Conservation (phyloP, 2,888 invertebrate species). For the Meta bourneti region DNA sequence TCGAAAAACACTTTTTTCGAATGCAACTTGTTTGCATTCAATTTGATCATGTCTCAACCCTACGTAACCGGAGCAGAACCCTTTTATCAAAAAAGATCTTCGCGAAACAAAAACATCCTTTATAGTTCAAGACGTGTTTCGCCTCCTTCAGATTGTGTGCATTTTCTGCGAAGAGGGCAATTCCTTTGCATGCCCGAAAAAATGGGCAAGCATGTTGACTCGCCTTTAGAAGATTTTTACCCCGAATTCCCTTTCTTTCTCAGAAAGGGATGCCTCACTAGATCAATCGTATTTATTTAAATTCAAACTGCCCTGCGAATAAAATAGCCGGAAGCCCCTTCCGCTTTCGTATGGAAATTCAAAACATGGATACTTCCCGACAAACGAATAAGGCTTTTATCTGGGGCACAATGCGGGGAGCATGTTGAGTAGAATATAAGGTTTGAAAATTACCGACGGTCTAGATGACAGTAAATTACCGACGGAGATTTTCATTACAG, state of each 20-base stretch:
- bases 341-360: not conserved
- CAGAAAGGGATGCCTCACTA: not conserved
- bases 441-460: no score
- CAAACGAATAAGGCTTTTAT: no score
- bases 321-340: not conserved
- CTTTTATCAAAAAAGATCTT: not conserved
- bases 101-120: not conserved
- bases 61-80: not conserved
- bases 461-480: no score
- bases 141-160: not conserved
- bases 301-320: not conserved
- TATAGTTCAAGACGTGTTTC: not conserved
- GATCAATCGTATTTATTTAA: not conserved
- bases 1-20: no score
- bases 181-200: not conserved
- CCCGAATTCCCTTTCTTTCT: not conserved
- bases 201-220: not conserved
- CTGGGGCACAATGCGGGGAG: no score
- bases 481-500: no score
- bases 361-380: no score
- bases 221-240: not conserved
- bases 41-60: not conserved
- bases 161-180: not conserved
- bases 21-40: not conserved
- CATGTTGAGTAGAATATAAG: no score